phyloP scores from a whole-genome alignment of 2,888 invertebrate genomes.

The Drepana falcataria region DNA sequence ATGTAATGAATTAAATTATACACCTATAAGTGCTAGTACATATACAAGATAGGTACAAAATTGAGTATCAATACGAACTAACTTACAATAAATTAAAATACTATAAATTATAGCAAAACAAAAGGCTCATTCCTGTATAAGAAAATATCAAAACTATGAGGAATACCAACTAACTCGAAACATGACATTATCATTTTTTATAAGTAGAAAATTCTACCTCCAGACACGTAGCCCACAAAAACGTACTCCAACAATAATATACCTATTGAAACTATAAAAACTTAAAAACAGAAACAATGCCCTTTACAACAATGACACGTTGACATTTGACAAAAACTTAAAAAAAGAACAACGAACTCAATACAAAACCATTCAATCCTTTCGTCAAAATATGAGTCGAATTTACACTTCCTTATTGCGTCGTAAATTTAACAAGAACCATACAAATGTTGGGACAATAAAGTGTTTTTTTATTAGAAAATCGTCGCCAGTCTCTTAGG shows the following conservation, averaged over 20 bases:
- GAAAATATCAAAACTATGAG: too few relatives aligned
- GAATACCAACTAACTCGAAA: too few relatives aligned
- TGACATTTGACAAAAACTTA: constrained; percentile 51
- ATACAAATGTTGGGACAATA: constrained; percentile 43
- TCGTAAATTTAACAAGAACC: constrained; percentile 65
- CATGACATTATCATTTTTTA: too few relatives aligned
- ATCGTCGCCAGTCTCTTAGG: constrained; percentile 24
- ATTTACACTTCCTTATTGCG: constrained; percentile 74
- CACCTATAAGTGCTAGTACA: too few relatives aligned
- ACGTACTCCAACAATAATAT: constrained; percentile 55
- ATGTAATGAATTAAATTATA: too few relatives aligned
- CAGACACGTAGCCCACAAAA: constrained; percentile 31
- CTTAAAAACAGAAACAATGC: constrained; percentile 57
- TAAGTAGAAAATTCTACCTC: constrained; percentile 14
- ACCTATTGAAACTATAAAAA: constrained; percentile 61
- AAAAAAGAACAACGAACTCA: constrained; percentile 48
- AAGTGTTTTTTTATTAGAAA: constrained; percentile 33
- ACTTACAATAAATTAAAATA: too few relatives aligned
- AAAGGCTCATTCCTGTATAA: too few relatives aligned
- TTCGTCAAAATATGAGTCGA: constrained; percentile 69
- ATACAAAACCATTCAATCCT: constrained; percentile 69
- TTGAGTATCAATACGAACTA: too few relatives aligned
- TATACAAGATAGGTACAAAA: too few relatives aligned
- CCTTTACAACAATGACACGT: constrained; percentile 50
- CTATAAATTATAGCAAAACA: too few relatives aligned